Base-by-base conservation (phyloP, 2,888 invertebrate genomes). In the Phengaris alcon region DNA sequence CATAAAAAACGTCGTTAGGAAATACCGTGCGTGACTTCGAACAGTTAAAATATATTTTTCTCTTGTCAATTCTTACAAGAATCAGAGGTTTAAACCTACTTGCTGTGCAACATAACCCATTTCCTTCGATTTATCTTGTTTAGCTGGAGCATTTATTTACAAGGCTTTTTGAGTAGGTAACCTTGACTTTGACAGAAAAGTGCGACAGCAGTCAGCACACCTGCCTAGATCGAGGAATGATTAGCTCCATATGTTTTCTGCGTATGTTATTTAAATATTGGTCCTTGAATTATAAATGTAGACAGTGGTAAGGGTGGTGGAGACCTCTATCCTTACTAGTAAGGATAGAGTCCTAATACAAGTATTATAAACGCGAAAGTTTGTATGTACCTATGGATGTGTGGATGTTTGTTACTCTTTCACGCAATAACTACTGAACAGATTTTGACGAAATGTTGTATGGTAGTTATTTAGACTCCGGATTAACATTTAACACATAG, bases 1-100 rank as follows among this genome's bases (percentile, higher is more conserved):
- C 64, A 35, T 64, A 64, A 64, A 64, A 64, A 64, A 64, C 64
- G 35, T 64, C 64, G 64, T 64, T 64, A 64, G 64, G 44, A 44
- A 64, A 64, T 64, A 64, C 12, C 35, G 64, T 44, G 64, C 64
- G 64, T 64, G 64, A 13, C 64, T 64, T 44, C 64, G 64, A 6
- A 64, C 64, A 64, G 35, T 13, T 44, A 13, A 64, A 64, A 35
- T 44, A 64, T 44, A 35, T 44, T 64, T 64, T 5, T 64, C 13
- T 64, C 64, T 64, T 64, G 13, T 13, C 35, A 64, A 64, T 64
- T 64, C 64, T 64, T 35, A 35, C 35, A 44, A 64, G 64, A 35
- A 13, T 64, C 35, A 13, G 35, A 35, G 35, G 35, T 35, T 35
- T 35, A 4, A 35, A 35, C 35, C 35, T 35, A 35, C 35, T 22